Evolutionary conservation across 1,140 invertebrate species (phyloP).

Genomic region (Procambarus virginalis): DNA sequence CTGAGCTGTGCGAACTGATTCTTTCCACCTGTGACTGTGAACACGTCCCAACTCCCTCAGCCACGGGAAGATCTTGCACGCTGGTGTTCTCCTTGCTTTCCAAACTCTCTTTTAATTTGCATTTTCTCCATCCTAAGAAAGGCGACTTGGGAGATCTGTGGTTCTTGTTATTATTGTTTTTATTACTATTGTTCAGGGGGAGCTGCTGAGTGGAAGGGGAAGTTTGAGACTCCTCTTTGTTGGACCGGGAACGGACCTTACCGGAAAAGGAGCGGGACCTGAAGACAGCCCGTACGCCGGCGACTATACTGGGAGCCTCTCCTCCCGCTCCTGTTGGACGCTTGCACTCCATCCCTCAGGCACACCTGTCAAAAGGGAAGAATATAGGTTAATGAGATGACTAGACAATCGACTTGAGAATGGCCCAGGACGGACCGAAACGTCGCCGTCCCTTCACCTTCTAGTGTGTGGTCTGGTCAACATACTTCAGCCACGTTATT

Average conservation of each 20-base stretch:
- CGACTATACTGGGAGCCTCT: constrained; percentile 25
- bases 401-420: too few species aligned
- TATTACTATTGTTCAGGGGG: background rate
- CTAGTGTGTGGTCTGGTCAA: too few species aligned
- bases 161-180: background rate
- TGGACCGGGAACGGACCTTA: constrained; percentile 4
- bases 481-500: too few species aligned
- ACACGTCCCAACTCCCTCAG: background rate
- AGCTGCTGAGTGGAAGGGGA: background rate
- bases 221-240: background rate
- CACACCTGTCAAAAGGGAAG: background rate
- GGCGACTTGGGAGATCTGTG: constrained; percentile 27
- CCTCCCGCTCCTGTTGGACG: constrained; percentile 37
- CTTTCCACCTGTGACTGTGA: constrained; percentile 30
- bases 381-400: too few species aligned
- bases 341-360: constrained; percentile 28
- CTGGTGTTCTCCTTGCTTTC: background rate
- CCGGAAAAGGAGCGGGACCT: background rate
- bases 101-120: constrained; percentile 14
- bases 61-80: background rate
- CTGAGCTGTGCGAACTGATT: constrained; percentile 15
- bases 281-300: constrained; percentile 25
- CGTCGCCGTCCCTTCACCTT: too few species aligned
- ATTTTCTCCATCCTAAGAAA: constrained; percentile 38
- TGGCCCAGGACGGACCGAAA: too few species aligned